Conservation (phyloP, 2,113 vertebrate genomes). For the Sminthopsis crassicaudata region DNA sequence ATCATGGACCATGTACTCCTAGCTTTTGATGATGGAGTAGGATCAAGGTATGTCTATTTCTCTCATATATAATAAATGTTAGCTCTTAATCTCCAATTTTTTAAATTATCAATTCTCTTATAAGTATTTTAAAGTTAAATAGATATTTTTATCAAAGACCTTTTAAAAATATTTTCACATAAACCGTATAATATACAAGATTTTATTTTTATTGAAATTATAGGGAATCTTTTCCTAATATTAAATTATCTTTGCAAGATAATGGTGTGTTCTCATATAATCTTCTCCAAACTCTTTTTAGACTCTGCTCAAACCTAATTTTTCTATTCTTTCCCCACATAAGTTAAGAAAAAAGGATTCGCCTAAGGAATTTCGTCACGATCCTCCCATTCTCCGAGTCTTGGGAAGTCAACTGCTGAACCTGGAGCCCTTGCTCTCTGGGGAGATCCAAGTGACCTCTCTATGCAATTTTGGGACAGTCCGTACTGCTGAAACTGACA, state of each 20-base stretch:
- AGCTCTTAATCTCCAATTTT: background rate
- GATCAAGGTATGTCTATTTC: background rate
- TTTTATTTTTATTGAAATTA: background rate
- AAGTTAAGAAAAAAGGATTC: constrained; percentile 51
- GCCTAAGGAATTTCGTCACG: constrained; percentile 59
- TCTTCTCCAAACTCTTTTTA: background rate
- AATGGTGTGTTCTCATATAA: background rate
- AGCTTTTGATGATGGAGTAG: fast-evolving
- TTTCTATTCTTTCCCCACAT: background rate
- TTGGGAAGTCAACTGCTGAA: constrained; percentile 49
- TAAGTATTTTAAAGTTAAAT: background rate
- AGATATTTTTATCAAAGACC: background rate
- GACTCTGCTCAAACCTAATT: fast-evolving
- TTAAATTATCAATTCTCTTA: background rate
- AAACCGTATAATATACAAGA: background rate
- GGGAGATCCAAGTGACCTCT: constrained; percentile 11
- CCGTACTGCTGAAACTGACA: constrained; percentile 56
- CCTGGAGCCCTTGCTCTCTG: constrained; percentile 62
- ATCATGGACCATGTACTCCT: fast-evolving
- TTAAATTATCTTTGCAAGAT: background rate
- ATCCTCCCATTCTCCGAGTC: constrained; percentile 21
- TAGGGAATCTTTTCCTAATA: background rate
- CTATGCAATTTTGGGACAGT: constrained; percentile 67
- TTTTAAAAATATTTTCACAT: background rate
- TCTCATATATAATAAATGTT: background rate